Evolutionary conservation across 2,113 vertebrate species (phyloP).

Genomic region (Otis tarda): DNA sequence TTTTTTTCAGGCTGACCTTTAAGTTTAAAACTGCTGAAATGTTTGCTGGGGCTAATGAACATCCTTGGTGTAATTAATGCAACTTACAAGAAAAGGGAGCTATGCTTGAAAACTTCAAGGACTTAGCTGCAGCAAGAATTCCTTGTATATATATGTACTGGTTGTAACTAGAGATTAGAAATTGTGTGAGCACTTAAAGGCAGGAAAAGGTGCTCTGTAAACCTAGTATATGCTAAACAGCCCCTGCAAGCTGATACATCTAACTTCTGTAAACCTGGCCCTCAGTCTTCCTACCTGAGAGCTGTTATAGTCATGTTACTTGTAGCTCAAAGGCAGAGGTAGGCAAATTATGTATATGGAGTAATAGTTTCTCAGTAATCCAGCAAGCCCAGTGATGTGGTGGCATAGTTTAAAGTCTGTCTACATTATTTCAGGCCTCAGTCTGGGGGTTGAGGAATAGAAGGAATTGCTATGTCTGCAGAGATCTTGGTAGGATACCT

Average conservation of each 20-base stretch:
- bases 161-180: background rate
- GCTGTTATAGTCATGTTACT: background rate
- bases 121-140: background rate
- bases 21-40: background rate
- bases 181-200: background rate
- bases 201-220: background rate
- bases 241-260: background rate
- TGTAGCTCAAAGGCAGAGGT: background rate
- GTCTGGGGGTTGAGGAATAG: background rate
- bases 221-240: background rate
- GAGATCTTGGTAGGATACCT: background rate
- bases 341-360: background rate
- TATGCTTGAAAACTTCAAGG: background rate
- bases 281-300: background rate
- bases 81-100: background rate
- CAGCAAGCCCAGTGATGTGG: background rate
- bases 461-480: background rate
- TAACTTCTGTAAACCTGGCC: background rate
- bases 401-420: background rate
- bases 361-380: background rate
- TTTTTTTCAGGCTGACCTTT: background rate
- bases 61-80: background rate
- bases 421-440: background rate
- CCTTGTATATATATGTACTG: background rate
- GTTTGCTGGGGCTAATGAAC: background rate